Percentiles rank a stretch among this genome's conserved stretches.
Conservation (phyloP, 1,140 invertebrate species). For the Leguminivora glycinivorella region DNA sequence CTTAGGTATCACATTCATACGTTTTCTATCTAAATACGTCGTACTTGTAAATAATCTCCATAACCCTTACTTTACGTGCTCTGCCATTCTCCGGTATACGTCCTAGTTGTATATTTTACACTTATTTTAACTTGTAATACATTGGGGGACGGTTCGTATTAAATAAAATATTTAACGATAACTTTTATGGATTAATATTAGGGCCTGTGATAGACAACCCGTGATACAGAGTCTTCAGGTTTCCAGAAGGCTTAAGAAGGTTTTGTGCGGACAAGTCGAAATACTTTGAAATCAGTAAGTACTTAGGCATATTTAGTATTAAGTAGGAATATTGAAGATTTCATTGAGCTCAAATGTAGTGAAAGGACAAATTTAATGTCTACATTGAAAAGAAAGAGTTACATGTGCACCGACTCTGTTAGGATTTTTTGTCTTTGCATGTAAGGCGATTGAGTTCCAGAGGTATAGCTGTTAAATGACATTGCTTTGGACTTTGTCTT, state of each 20-base stretch:
- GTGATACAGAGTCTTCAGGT: background rate
- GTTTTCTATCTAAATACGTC: constrained; percentile 19
- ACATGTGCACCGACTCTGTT: background rate
- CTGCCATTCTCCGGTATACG: constrained; percentile 6
- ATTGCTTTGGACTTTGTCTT: background rate
- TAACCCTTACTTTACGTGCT: constrained; percentile 8
- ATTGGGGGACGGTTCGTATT: constrained; percentile 24
- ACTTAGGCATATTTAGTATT: background rate
- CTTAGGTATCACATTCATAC: constrained; percentile 28
- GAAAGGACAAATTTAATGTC: background rate
- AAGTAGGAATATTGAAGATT: constrained; percentile 1
- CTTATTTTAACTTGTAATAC: constrained; percentile 18
- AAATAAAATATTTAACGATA: constrained; percentile 18
- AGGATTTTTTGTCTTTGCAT: background rate
- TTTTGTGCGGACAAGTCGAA: constrained; percentile 9
- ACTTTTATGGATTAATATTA: background rate
- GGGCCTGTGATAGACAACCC: background rate
- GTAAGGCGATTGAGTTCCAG: background rate
- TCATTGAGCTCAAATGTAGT: background rate
- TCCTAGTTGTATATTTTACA: constrained; percentile 24
- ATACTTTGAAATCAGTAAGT: background rate
- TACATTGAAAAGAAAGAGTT: background rate
- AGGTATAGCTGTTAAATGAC: background rate
- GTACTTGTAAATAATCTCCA: constrained; percentile 20
- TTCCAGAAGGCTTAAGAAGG: background rate